phyloP scores from a whole-genome alignment of 1,140 invertebrate genomes.

The Drosophila funebris region DNA sequence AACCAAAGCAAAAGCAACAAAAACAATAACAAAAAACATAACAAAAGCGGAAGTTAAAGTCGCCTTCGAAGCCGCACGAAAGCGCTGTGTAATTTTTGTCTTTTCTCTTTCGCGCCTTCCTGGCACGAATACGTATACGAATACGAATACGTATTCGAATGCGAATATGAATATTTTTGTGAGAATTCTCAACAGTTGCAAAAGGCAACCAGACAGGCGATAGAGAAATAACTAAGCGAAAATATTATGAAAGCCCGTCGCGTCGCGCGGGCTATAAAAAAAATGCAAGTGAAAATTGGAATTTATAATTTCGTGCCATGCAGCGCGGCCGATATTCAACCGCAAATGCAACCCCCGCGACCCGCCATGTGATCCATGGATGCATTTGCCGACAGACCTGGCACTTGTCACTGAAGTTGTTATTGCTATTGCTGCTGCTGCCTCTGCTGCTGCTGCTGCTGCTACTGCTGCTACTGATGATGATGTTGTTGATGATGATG shows the following conservation, averaged over 20 bases:
- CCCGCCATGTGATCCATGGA: slow-evolving; percentile 7
- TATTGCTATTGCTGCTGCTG: slow-evolving; percentile 10
- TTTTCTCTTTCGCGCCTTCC: slow-evolving; percentile 71
- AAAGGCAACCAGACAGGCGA: slow-evolving; percentile 29
- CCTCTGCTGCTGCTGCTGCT: slow-evolving; percentile 19
- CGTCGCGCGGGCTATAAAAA: slow-evolving; percentile 16
- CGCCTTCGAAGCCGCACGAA: slow-evolving; percentile 49
- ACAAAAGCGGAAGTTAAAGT: slow-evolving; percentile 65
- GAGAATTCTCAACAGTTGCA: slow-evolving; percentile 73
- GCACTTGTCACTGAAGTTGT: slow-evolving; percentile 59
- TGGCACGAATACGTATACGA: slow-evolving; percentile 70
- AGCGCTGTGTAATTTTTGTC: slow-evolving; percentile 73
- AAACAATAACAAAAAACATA: slow-evolving; percentile 46
- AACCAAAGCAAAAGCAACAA: slow-evolving; percentile 17
- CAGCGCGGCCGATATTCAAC: slow-evolving; percentile 67
- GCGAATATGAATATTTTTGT: slow-evolving; percentile 59
- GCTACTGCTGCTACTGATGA: slow-evolving; percentile 20
- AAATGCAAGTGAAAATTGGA: slow-evolving; percentile 78
- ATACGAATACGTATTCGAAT: slow-evolving; percentile 41
- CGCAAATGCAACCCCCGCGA: slow-evolving; percentile 41
- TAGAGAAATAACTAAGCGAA: slow-evolving; percentile 64
- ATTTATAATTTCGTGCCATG: slow-evolving; percentile 74
- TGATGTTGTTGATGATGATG: slow-evolving; percentile 52
- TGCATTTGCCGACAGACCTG: slow-evolving; percentile 28
- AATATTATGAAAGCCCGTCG: slow-evolving; percentile 71